These are phyloP conservation scores for Araneus ventricosus DNA, from an alignment of 1,140 invertebrate genomes.

Conservation along the genomic window DNA sequence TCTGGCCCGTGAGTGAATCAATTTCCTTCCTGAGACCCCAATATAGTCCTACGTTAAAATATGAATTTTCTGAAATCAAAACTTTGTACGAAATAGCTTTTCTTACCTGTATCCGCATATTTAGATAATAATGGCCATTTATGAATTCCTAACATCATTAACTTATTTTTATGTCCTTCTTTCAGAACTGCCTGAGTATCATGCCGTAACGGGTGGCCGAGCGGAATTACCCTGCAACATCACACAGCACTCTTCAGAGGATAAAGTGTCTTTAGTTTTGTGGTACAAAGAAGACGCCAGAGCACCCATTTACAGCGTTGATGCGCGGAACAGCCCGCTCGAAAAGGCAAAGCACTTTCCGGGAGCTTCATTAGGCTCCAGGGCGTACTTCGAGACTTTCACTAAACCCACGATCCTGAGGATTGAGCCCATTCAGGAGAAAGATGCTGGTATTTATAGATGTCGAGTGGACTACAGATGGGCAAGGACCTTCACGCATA, in stretches of 20 bases:
- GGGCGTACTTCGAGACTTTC: constrained; percentile 76
- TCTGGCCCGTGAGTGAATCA: too few relatives aligned
- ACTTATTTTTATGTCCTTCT: constrained; percentile 13
- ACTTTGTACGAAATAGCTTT: too few relatives aligned
- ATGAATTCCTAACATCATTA: background rate
- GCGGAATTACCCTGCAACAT: constrained; percentile 92
- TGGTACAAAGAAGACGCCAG: constrained; percentile 92
- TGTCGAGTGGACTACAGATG: constrained; percentile 87
- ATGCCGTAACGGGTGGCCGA: constrained; percentile 87
- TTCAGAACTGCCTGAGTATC: constrained; percentile 69
- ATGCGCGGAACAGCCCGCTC: constrained; percentile 75
- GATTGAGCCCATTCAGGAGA: constrained; percentile 88
- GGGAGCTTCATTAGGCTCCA: constrained; percentile 63
- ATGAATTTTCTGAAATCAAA: too few relatives aligned
- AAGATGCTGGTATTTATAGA: constrained; percentile 91
- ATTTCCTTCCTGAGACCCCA: too few relatives aligned
- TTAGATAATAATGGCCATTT: background rate
- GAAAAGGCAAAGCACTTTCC: constrained; percentile 77
- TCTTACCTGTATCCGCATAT: background rate
- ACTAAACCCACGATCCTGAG: constrained; percentile 83
- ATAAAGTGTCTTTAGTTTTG: constrained; percentile 92
- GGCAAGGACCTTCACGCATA: constrained; percentile 89
- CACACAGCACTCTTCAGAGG: constrained; percentile 86
- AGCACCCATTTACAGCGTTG: constrained; percentile 90
- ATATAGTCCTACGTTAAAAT: too few relatives aligned